Evolutionary conservation across 2,113 vertebrate genomes (phyloP), one percentile per base, ranked within the genome.

Genomic region (Atherinomorus stipes): DNA sequence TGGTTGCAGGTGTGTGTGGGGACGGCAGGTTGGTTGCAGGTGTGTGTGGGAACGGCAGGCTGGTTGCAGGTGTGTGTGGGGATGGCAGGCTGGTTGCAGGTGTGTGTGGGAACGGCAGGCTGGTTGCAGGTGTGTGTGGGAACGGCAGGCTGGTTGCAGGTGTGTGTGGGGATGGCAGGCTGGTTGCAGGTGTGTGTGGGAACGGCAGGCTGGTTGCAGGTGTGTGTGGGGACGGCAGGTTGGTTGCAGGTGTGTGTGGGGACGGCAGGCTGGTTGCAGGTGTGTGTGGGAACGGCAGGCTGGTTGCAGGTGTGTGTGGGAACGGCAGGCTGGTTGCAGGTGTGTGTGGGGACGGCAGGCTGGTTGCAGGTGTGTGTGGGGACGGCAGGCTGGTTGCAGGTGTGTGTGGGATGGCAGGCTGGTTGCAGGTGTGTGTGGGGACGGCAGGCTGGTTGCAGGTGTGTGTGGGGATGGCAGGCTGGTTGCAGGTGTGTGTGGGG

Each of bases 11-110:
- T 38, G 34, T 71, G 66, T 63, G 78, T 25, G 52, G 67, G 79
- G 58, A 53, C 74, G 37, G 66, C 70, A 4, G 10, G n/a, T n/a
- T n/a, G n/a, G n/a, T n/a, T n/a, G n/a, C n/a, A n/a, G 50, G 64
- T 54, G 70, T 71, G 66, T 63, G 78, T 25, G 52, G 67, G 79
- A 60, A 53, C 74, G 37, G 66, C 70, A 4, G 10, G n/a, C n/a
- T n/a, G n/a, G n/a, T n/a, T n/a, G n/a, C n/a, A n/a, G 50, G 64
- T 54, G 70, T 71, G 66, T 63, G 78, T 25, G 52, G 67, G 79
- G 58, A 53, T 74, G 37, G 66, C 70, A 4, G 10, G n/a, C n/a
- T n/a, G n/a, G n/a, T n/a, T n/a, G n/a, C n/a, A n/a, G 50, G 64
- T 54, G 70, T 71, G 66, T 63, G 78, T 25, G 52, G 67, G 79